A percentile compares a stretch with the other conserved stretches of the same genome.
Evolutionary conservation across 2,113 vertebrate genomes (phyloP).

Genomic region (Capra hircus): DNA sequence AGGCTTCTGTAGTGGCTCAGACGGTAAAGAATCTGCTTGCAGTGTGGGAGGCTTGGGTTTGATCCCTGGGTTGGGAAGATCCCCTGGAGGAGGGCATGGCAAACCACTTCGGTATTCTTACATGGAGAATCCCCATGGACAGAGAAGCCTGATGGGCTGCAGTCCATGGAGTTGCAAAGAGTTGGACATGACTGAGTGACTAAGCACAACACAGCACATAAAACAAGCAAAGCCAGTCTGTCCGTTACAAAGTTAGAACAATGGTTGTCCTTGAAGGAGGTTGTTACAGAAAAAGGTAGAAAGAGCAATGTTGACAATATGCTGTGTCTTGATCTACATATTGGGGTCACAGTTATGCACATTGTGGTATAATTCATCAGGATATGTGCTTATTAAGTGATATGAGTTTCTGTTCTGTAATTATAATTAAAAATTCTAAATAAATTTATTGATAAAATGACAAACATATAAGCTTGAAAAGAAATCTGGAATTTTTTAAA

Average conservation of each 20-base stretch:
- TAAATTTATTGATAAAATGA: background rate
- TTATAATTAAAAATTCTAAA: background rate
- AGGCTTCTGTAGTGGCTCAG: background rate
- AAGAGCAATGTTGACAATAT: background rate
- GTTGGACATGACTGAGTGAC: background rate
- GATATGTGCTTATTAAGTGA: background rate
- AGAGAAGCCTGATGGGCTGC: background rate
- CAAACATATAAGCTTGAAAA: background rate
- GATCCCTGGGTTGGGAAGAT: background rate
- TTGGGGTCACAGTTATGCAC: background rate
- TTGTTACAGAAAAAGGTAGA: background rate
- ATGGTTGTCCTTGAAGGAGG: background rate
- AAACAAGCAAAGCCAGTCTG: background rate
- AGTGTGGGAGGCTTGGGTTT: background rate
- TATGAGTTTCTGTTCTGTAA: background rate
- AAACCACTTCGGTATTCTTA: background rate
- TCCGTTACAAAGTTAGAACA: background rate
- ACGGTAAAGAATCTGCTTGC: background rate
- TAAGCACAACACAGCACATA: background rate
- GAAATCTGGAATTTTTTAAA: background rate
- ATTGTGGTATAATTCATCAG: background rate
- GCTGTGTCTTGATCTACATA: background rate
- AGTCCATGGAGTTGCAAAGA: background rate
- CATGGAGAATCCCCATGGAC: background rate
- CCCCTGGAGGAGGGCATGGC: background rate